Percentiles rank a stretch among this genome's conserved stretches.
Conservation (phyloP, 2,888 invertebrate genomes). For the Sialis lutaria region DNA sequence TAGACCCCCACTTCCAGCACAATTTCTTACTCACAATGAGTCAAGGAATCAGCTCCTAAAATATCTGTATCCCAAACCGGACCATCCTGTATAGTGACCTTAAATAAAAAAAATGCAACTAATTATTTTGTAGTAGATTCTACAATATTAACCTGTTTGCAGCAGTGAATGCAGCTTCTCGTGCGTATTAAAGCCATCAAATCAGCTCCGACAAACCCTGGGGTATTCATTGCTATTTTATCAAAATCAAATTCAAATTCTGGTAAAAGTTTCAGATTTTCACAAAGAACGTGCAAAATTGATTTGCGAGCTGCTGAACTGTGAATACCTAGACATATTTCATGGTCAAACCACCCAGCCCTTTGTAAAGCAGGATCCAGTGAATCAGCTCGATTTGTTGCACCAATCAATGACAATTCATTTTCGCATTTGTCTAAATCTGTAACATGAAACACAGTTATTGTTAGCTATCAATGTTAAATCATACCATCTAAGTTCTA, state of each 20-base stretch:
- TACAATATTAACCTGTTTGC: conserved; percentile 40
- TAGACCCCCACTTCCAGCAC: too few relatives aligned
- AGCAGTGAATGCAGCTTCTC: conserved; percentile 78
- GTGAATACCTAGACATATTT: conserved; percentile 88
- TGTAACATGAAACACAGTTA: conserved; percentile 13
- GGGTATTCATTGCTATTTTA: conserved; percentile 66
- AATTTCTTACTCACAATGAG: too few relatives aligned
- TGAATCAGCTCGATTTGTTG: conserved; percentile 84
- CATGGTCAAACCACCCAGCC: conserved; percentile 85
- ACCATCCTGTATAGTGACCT: too few relatives aligned
- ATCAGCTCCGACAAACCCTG: conserved; percentile 94
- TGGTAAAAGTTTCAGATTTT: conserved; percentile 45
- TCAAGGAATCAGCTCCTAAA: too few relatives aligned
- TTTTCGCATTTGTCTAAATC: conserved; percentile 31
- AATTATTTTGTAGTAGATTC: too few relatives aligned
- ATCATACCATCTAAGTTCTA: conserved; percentile 67
- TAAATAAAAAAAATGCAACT: too few relatives aligned
- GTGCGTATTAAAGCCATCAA: conserved; percentile 56
- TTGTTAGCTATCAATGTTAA: neutral
- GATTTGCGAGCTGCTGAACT: conserved; percentile 64
- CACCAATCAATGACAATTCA: conserved; percentile 77
- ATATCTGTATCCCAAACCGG: too few relatives aligned
- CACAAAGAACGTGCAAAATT: conserved; percentile 58
- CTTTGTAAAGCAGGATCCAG: conserved; percentile 84
- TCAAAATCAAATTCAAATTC: conserved; percentile 58